These are phyloP conservation scores for Tanaodytes sp. DNA, from an alignment of 2,888 invertebrate genomes.

Conservation along the genomic window DNA sequence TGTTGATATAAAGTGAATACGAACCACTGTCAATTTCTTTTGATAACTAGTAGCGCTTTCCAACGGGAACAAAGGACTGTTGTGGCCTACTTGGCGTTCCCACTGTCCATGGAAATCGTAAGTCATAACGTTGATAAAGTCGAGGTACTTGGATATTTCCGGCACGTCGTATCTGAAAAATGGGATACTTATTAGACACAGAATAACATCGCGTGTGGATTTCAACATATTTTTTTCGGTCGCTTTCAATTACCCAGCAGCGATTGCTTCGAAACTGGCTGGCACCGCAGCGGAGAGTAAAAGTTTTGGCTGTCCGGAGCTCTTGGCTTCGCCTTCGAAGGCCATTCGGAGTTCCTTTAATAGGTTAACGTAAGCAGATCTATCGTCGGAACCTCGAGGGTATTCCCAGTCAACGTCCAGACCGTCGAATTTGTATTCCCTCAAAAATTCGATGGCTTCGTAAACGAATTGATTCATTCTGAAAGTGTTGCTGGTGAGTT, in stretches of 20 bases:
- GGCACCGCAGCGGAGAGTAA: constrained; percentile 92
- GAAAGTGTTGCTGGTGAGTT: constrained; percentile 91
- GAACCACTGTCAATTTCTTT: constrained; percentile 92
- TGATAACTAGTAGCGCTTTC: constrained; percentile 92
- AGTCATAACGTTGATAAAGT: constrained; percentile 95
- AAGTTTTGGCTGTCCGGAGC: constrained; percentile 85
- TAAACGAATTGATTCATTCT: constrained; percentile 97
- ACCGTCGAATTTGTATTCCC: constrained; percentile 93
- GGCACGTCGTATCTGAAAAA: constrained; percentile 86
- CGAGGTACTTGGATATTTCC: constrained; percentile 93
- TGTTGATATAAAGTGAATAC: too few species aligned
- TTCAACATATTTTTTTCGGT: too few species aligned
- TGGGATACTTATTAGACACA: too few species aligned
- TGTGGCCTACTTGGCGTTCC: constrained; percentile 94
- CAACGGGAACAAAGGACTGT: constrained; percentile 90
- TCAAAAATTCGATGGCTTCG: constrained; percentile 92
- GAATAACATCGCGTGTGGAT: too few species aligned
- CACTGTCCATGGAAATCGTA: constrained; percentile 97
- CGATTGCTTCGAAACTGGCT: constrained; percentile 93
- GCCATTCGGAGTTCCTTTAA: constrained; percentile 90
- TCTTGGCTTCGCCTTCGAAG: constrained; percentile 93
- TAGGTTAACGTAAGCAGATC: constrained; percentile 87
- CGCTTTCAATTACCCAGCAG: constrained; percentile 81
- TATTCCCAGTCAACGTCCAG: constrained; percentile 96
- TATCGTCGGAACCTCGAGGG: constrained; percentile 89